Evolutionary conservation across 2,888 invertebrate genomes (phyloP).

Genomic region (Thecocarcelia acutangulata): DNA sequence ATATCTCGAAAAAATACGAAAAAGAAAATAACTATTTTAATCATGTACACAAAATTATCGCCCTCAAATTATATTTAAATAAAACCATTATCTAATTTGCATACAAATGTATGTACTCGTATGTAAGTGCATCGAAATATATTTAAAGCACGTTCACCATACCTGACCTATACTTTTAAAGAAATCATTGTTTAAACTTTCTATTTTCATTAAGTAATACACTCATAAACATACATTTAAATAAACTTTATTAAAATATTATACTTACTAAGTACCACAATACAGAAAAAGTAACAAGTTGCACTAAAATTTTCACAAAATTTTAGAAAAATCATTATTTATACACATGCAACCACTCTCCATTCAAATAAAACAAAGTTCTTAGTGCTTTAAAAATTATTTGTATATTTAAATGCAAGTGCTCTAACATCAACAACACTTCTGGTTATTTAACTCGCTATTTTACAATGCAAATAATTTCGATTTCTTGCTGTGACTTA

Average conservation of each 20-base stretch:
- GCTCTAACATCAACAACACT: slow-evolving; percentile 1
- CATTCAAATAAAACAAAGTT: too few relatives aligned
- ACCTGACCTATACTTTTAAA: slow-evolving; percentile 49
- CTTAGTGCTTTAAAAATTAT: too few relatives aligned
- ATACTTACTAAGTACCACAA: slow-evolving; percentile 53
- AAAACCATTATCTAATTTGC: too few relatives aligned
- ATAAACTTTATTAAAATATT: background rate
- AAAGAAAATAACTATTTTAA: too few relatives aligned
- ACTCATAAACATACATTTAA: slow-evolving; percentile 2
- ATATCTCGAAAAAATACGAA: too few relatives aligned
- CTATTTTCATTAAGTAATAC: slow-evolving; percentile 28
- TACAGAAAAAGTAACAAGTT: slow-evolving; percentile 29
- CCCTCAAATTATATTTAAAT: too few relatives aligned
- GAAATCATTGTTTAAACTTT: slow-evolving; percentile 36
- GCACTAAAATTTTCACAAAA: background rate
- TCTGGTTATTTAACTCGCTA: background rate
- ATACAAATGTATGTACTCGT: background rate
- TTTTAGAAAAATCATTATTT: slow-evolving; percentile 47
- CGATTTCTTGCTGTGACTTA: too few relatives aligned
- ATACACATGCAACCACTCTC: too few relatives aligned
- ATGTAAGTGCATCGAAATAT: background rate
- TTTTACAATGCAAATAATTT: background rate
- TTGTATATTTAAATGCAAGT: too few relatives aligned
- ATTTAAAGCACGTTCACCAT: slow-evolving; percentile 54
- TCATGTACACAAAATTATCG: too few relatives aligned